Evolutionary conservation across 2,113 vertebrate species (phyloP).

Genomic region (Lagopus muta): DNA sequence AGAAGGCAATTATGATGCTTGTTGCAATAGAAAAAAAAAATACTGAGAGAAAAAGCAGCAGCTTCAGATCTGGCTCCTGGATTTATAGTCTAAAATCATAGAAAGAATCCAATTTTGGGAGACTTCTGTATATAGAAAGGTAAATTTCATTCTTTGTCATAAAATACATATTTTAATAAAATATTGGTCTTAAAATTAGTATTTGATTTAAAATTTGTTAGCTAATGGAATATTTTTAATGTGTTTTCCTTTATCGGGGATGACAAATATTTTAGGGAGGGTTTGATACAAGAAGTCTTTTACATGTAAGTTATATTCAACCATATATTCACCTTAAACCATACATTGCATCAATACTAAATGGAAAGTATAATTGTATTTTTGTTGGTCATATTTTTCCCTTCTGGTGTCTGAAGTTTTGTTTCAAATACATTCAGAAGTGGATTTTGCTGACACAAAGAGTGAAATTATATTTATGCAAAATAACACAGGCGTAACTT

Average conservation of each 20-base stretch:
- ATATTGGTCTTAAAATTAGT: background rate
- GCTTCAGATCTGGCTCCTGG: background rate
- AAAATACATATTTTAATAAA: background rate
- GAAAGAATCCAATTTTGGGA: background rate
- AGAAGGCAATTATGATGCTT: background rate
- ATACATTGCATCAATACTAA: background rate
- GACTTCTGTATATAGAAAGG: background rate
- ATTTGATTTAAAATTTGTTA: background rate
- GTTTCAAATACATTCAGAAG: slow-evolving; percentile 19
- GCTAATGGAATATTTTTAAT: background rate
- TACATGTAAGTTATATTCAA: background rate
- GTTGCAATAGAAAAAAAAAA: background rate
- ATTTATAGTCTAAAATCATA: background rate
- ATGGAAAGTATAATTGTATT: background rate
- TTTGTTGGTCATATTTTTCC: background rate
- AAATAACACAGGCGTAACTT: background rate
- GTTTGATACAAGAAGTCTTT: background rate
- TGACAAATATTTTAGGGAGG: background rate
- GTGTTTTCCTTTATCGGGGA: background rate
- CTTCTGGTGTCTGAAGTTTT: background rate
- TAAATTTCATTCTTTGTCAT: background rate
- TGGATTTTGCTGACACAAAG: background rate
- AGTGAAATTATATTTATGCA: background rate
- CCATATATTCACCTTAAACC: background rate
- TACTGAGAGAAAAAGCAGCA: background rate